Evolutionary conservation across 2,888 invertebrate species (phyloP).

Genomic region (Drosophila pegasa): DNA sequence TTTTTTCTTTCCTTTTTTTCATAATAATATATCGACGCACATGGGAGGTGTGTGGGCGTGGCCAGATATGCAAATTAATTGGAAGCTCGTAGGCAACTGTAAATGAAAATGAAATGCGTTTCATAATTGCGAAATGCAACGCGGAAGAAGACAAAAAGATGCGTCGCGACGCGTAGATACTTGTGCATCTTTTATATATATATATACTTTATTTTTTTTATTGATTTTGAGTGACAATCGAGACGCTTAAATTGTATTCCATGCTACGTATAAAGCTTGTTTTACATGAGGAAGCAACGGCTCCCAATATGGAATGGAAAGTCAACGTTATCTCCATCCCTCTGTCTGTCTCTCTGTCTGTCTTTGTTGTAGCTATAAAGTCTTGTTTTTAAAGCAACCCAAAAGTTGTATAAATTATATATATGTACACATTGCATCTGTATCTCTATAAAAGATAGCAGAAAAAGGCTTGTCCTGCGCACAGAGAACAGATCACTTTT

Average conservation of each 20-base stretch:
- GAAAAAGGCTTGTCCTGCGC: slow-evolving; percentile 61
- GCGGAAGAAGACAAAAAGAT: slow-evolving; percentile 55
- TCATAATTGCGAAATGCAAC: slow-evolving; percentile 49
- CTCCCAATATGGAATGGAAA: slow-evolving; percentile 8
- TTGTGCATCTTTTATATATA: slow-evolving; percentile 41
- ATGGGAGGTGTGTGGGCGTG: slow-evolving; percentile 16
- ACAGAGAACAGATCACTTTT: slow-evolving; percentile 16
- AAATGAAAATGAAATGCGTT: slow-evolving; percentile 45
- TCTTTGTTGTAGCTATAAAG: slow-evolving; percentile 17
- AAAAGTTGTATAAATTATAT: slow-evolving; percentile 20
- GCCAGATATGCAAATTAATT: slow-evolving; percentile 40
- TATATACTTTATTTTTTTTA: slow-evolving; percentile 27
- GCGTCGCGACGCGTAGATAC: slow-evolving; percentile 49
- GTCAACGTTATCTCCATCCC: slow-evolving; percentile 16
- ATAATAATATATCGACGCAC: slow-evolving; percentile 9
- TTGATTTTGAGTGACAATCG: slow-evolving; percentile 45
- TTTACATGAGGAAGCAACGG: slow-evolving; percentile 48
- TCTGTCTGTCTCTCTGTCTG: not conserved
- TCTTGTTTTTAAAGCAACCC: slow-evolving; percentile 25
- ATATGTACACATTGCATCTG: not conserved
- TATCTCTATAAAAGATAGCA: slow-evolving; percentile 2
- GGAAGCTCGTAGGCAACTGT: slow-evolving; percentile 23
- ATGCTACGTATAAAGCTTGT: slow-evolving; percentile 9
- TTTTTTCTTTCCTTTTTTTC: not conserved
- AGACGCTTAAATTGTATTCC: slow-evolving; percentile 26